These are phyloP conservation scores for human (Homo sapiens) DNA, from an alignment of 2,113 vertebrate species.

Conservation along the genomic window DNA sequence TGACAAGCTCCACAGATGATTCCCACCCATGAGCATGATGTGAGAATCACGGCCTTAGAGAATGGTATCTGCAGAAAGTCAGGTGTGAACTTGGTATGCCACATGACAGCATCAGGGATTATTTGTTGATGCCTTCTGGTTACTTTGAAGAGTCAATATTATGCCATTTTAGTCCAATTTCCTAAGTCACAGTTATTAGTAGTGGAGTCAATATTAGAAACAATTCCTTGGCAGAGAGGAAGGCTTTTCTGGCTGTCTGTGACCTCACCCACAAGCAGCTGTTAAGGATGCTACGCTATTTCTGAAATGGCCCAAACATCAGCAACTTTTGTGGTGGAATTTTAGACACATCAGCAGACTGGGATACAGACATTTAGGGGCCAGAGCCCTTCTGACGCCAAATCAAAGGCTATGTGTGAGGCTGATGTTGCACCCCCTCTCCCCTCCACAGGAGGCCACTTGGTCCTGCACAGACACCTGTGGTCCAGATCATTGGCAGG, in stretches of 20 bases:
- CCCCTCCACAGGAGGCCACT: background rate
- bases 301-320: conserved; percentile 55
- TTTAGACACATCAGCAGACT: conserved; percentile 27
- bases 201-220: background rate
- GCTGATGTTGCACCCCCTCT: background rate
- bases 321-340: conserved; percentile 11
- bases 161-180: background rate
- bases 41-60: background rate
- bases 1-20: background rate
- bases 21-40: background rate
- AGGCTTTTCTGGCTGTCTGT: background rate
- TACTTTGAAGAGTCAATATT: background rate
- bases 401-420: background rate
- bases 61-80: background rate
- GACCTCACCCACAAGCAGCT: conserved; percentile 48
- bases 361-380: conserved; percentile 51
- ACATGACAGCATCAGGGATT: rapidly evolving
- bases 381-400: background rate
- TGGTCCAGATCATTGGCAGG: background rate
- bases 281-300: conserved; percentile 34
- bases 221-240: background rate
- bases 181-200: background rate
- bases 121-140: background rate
- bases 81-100: rapidly evolving
- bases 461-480: background rate